Percentiles rank a stretch among this genome's conserved stretches.
phyloP scores from a whole-genome alignment of 2,113 vertebrate species.

The Neofelis nebulosa region DNA sequence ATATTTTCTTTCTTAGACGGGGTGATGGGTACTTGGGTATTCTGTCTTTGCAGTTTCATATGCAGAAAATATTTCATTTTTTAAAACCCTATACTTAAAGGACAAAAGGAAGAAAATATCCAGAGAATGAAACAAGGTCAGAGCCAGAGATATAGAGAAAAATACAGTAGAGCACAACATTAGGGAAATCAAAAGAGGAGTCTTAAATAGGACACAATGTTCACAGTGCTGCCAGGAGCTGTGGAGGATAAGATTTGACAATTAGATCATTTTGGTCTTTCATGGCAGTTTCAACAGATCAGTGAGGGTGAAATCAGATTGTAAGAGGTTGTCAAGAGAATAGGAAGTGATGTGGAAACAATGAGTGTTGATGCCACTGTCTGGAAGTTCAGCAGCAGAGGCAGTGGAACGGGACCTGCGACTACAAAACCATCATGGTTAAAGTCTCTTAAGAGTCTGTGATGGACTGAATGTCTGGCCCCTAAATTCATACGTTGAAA shows the following conservation, averaged over 20 bases:
- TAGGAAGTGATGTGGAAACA: conserved; percentile 7
- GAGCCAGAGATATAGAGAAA: background rate
- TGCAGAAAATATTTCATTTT: background rate
- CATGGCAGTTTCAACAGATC: background rate
- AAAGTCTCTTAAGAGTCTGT: background rate
- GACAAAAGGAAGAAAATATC: background rate
- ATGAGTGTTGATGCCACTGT: background rate
- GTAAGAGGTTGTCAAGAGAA: background rate
- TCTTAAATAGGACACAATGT: background rate
- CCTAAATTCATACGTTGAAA: background rate
- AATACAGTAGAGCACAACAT: background rate
- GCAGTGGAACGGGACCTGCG: background rate
- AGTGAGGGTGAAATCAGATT: conserved; percentile 14
- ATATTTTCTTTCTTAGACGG: background rate
- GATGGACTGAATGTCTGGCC: background rate
- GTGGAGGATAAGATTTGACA: background rate
- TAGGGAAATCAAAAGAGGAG: background rate
- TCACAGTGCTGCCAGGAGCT: background rate
- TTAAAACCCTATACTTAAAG: background rate
- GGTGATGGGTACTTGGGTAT: background rate
- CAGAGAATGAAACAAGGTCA: background rate
- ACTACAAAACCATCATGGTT: background rate
- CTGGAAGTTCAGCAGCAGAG: background rate
- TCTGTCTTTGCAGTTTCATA: background rate
- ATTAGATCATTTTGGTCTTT: conserved; percentile 40